phyloP scores from a whole-genome alignment of 1,140 invertebrate species.

The Latrodectus geometricus region DNA sequence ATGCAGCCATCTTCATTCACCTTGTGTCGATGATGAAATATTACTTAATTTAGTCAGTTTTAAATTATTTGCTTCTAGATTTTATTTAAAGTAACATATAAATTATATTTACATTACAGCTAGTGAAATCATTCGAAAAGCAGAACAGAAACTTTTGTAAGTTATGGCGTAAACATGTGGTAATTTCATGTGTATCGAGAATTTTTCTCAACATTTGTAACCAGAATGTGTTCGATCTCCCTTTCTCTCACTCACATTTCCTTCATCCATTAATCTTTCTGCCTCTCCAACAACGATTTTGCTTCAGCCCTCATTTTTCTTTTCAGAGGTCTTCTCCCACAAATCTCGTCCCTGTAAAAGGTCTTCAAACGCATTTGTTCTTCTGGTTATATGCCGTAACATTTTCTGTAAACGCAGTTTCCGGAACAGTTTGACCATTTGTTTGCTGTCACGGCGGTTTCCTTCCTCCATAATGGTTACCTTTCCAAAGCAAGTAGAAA shows the following conservation, averaged over 20 bases:
- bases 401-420: conserved; percentile 59
- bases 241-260: conserved; percentile 39
- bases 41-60: too few relatives aligned
- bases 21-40: too few relatives aligned
- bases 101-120: too few relatives aligned
- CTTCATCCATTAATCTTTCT: conserved; percentile 52
- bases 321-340: conserved; percentile 7
- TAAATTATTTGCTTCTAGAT: too few relatives aligned
- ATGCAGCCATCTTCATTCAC: too few relatives aligned
- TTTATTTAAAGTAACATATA: too few relatives aligned
- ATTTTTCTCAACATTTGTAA: neutral
- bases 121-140: too few relatives aligned
- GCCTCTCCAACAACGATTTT: conserved; percentile 11
- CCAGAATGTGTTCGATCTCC: neutral
- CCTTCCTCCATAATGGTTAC: neutral
- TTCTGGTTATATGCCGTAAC: conserved; percentile 52
- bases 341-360: conserved; percentile 22
- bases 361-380: conserved; percentile 53
- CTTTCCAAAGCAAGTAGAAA: neutral
- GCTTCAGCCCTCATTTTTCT: conserved; percentile 32
- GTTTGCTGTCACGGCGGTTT: conserved; percentile 12
- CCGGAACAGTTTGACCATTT: conserved; percentile 49
- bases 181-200: too few relatives aligned
- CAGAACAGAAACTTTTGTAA: too few relatives aligned
- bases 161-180: too few relatives aligned